These are phyloP conservation scores for Ochotona curzoniae DNA, from an alignment of 2,113 vertebrate species.

Conservation along the genomic window DNA sequence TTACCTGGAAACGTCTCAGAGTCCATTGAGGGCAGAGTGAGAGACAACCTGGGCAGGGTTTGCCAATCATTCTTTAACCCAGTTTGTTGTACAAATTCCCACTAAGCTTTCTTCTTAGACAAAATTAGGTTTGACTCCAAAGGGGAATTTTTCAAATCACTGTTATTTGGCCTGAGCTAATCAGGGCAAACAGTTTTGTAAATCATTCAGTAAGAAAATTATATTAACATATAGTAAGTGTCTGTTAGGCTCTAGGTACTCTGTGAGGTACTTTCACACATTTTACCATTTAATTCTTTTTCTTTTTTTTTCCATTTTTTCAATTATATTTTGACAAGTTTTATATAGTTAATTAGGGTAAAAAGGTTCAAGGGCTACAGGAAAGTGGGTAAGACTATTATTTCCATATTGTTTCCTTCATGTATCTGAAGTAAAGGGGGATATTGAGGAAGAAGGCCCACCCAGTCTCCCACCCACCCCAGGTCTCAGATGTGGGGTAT, in stretches of 20 bases:
- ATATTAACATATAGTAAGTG: not conserved
- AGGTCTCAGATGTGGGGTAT: too few relatives aligned
- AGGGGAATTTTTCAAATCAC: not conserved
- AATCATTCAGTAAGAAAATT: not conserved
- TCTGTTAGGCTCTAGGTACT: not conserved
- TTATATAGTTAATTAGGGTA: too few relatives aligned
- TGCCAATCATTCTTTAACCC: not conserved
- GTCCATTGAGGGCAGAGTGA: not conserved
- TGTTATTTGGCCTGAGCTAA: constrained; percentile 32
- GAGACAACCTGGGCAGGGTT: not conserved
- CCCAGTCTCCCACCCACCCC: too few relatives aligned
- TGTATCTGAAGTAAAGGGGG: too few relatives aligned
- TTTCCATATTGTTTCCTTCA: too few relatives aligned
- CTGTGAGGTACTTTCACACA: not conserved
- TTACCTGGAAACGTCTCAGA: not conserved
- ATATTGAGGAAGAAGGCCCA: too few relatives aligned
- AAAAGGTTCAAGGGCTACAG: too few relatives aligned
- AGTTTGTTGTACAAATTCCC: not conserved
- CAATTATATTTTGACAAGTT: too few relatives aligned
- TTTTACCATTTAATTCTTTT: not conserved
- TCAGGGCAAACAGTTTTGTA: not conserved
- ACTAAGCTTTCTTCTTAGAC: not conserved
- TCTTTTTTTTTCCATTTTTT: too few relatives aligned
- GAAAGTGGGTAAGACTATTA: too few relatives aligned
- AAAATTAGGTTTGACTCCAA: not conserved